Conservation (phyloP, 2,797 vertebrate genomes). For the Molossus molossus region DNA sequence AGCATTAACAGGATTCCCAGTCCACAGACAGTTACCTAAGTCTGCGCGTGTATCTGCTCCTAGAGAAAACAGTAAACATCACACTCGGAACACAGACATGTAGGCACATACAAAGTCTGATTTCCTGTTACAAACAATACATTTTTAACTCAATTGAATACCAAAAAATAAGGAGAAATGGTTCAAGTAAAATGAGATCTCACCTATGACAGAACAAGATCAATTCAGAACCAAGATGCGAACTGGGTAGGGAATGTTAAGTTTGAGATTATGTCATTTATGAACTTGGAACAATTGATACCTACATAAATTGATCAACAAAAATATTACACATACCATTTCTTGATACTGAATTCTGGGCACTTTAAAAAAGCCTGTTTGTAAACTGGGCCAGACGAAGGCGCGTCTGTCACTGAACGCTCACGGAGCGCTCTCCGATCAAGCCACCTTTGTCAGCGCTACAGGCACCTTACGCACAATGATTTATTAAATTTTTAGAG, state of each 20-base stretch:
- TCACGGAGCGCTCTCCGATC: background rate
- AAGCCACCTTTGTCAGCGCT: background rate
- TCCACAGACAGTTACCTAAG: background rate
- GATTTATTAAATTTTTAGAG: too few species aligned
- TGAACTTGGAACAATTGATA: background rate
- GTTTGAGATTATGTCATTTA: background rate
- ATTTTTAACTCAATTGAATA: slow-evolving; percentile 36
- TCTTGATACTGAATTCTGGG: background rate
- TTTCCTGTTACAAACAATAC: slow-evolving; percentile 43
- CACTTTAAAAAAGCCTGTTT: slow-evolving; percentile 45
- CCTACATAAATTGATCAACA: background rate
- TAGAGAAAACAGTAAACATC: background rate
- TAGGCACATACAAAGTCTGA: background rate
- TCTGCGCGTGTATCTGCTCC: background rate
- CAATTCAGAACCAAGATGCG: slow-evolving; percentile 42
- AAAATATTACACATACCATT: background rate
- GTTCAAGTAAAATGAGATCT: slow-evolving; percentile 48
- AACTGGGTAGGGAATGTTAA: background rate
- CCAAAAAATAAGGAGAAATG: background rate
- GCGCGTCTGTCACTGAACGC: too few species aligned
- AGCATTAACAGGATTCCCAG: slow-evolving; percentile 5
- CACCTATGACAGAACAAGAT: background rate
- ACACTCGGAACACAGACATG: background rate
- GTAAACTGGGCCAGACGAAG: background rate
- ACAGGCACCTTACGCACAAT: too few species aligned